Evolutionary conservation across 2,888 invertebrate species (phyloP).

Genomic region (Acanthoscelides obtectus): DNA sequence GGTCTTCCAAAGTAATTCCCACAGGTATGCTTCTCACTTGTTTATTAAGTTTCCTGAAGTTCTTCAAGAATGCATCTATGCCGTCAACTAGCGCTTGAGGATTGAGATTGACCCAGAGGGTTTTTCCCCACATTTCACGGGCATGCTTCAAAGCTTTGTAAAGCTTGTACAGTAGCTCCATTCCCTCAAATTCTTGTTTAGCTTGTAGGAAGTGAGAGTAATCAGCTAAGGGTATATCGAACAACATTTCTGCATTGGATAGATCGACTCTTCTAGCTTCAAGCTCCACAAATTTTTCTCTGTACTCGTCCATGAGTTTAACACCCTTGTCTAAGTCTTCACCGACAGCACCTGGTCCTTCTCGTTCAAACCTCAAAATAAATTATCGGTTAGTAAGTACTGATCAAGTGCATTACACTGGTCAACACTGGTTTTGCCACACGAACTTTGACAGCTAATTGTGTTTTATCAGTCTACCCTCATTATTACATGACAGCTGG

Average conservation of each 20-base stretch:
- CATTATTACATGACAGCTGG: too few relatives aligned
- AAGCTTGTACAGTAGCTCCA: conserved; percentile 71
- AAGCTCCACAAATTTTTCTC: conserved; percentile 59
- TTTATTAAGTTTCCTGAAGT: conserved; percentile 71
- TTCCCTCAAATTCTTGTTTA: conserved; percentile 58
- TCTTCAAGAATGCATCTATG: conserved; percentile 78
- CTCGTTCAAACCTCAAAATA: conserved; percentile 56
- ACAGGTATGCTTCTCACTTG: conserved; percentile 55
- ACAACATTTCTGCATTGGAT: conserved; percentile 76
- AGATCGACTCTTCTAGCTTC: conserved; percentile 61
- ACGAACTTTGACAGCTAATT: too few relatives aligned
- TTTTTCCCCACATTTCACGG: conserved; percentile 78
- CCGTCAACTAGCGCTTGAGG: conserved; percentile 79
- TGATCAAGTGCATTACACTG: too few relatives aligned
- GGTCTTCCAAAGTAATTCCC: conserved; percentile 68
- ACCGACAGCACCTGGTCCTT: conserved; percentile 79
- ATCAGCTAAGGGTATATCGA: conserved; percentile 81
- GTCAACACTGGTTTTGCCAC: too few relatives aligned
- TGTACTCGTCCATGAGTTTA: conserved; percentile 66
- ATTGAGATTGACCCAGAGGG: conserved; percentile 82
- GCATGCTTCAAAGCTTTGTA: conserved; percentile 74
- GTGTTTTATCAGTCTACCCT: too few relatives aligned
- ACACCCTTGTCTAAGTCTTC: conserved; percentile 66
- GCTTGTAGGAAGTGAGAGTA: conserved; percentile 69
- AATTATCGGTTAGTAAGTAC: neutral